Evolutionary conservation across 2,113 vertebrate species (phyloP).

Genomic region (Salvelinus namaycush): DNA sequence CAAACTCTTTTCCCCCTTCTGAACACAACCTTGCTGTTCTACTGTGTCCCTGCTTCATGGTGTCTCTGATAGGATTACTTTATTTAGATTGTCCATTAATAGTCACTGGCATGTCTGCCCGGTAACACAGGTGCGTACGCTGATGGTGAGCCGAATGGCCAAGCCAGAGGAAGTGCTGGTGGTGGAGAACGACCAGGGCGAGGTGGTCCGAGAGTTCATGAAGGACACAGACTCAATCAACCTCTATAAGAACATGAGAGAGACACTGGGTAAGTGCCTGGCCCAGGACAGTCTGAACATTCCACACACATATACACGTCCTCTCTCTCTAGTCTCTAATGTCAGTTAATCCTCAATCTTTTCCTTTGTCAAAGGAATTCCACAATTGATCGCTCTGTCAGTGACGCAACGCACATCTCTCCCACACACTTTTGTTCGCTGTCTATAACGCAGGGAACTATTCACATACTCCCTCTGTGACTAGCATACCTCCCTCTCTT

Average conservation of each 20-base stretch:
- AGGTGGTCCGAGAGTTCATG: slow-evolving; percentile 96
- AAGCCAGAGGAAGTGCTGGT: slow-evolving; percentile 96
- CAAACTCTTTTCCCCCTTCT: no score
- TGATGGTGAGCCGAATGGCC: slow-evolving; percentile 97
- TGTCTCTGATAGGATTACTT: neutral
- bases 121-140: slow-evolving; percentile 84
- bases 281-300: no score
- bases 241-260: slow-evolving; percentile 97
- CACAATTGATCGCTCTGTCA: neutral
- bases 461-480: neutral
- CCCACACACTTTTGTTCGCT: neutral
- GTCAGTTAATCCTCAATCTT: neutral
- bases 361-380: neutral
- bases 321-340: neutral
- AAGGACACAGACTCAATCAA: slow-evolving; percentile 98
- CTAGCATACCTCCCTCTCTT: neutral
- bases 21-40: no score
- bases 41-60: no score
- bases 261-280: slow-evolving; percentile 85
- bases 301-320: neutral
- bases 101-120: no score
- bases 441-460: neutral
- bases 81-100: no score
- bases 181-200: slow-evolving; percentile 96
- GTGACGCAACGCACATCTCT: neutral